Evolutionary conservation across 2,797 vertebrate species (phyloP).

Genomic region (Agapornis canus): DNA sequence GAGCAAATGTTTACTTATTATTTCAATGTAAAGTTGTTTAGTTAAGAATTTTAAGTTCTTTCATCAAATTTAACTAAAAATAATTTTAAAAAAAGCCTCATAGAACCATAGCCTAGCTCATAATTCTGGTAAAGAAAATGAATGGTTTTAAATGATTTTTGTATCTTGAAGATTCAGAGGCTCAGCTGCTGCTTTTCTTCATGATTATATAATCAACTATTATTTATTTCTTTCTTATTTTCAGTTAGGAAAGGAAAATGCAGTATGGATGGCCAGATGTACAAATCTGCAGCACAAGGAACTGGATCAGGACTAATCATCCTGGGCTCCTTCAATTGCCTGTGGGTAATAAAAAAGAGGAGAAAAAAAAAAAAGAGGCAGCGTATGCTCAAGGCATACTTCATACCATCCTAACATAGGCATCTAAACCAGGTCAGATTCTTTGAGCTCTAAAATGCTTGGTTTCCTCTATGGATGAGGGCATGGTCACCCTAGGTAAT

Average conservation of each 20-base stretch:
- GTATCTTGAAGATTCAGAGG: not conserved
- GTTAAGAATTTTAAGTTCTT: not conserved
- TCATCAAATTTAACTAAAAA: not conserved
- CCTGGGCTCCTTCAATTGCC: not conserved
- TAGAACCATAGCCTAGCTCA: not conserved
- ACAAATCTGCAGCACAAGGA: not conserved
- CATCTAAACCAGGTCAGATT: constrained; percentile 42
- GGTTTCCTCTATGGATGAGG: not conserved
- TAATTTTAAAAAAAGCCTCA: not conserved
- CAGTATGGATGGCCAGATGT: not conserved
- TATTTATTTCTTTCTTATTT: too few species aligned
- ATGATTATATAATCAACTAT: not conserved
- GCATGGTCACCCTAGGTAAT: not conserved
- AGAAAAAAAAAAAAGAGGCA: not conserved
- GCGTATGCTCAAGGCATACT: not conserved
- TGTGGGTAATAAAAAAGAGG: too few species aligned
- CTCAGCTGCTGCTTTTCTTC: not conserved
- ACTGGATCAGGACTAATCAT: not conserved
- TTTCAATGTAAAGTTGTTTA: not conserved
- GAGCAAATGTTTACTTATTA: not conserved
- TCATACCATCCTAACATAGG: not conserved
- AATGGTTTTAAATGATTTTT: not conserved
- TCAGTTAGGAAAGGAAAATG: not conserved
- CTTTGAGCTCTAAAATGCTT: constrained; percentile 1
- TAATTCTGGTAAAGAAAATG: not conserved